A percentile compares a stretch with the other conserved stretches of the same genome.
Conservation (phyloP, 1,140 invertebrate species). For the Palaemon carinicauda region DNA sequence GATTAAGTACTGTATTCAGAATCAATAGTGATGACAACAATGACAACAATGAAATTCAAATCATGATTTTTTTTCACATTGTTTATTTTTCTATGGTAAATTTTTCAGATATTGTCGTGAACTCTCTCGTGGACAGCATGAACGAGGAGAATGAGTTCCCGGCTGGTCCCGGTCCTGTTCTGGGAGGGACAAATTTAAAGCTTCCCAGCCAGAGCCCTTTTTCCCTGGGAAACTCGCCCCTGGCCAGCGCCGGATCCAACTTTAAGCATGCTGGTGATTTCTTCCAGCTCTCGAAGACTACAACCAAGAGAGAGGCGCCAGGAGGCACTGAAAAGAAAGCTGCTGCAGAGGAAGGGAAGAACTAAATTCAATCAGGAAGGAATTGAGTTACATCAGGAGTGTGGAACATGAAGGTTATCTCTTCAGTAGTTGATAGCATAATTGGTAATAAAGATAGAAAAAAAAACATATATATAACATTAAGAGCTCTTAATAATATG, state of each 20-base stretch:
- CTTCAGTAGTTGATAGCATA: too few relatives aligned
- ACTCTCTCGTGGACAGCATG: constrained; percentile 35
- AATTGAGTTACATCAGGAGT: too few relatives aligned
- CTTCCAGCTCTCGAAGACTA: constrained; percentile 29
- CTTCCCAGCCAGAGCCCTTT: not conserved
- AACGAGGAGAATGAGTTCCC: constrained; percentile 14
- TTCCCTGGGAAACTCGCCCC: not conserved
- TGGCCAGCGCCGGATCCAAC: not conserved
- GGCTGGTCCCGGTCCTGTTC: constrained; percentile 3
- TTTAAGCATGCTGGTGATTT: not conserved
- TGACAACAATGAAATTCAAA: too few relatives aligned
- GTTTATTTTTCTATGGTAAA: too few relatives aligned
- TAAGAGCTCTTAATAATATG: too few relatives aligned
- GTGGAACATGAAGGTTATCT: too few relatives aligned
- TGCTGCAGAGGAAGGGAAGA: not conserved
- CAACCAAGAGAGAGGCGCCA: constrained; percentile 22
- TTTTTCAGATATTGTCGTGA: constrained; percentile 27
- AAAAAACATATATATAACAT: too few relatives aligned
- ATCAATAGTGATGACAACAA: too few relatives aligned
- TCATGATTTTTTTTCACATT: too few relatives aligned
- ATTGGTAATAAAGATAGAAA: too few relatives aligned
- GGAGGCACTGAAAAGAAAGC: not conserved
- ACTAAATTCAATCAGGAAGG: not conserved
- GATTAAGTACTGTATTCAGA: too few relatives aligned
- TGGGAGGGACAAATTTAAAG: constrained; percentile 12